phyloP scores from a whole-genome alignment of 2,797 vertebrate genomes.

The Pangasius krempfi region DNA sequence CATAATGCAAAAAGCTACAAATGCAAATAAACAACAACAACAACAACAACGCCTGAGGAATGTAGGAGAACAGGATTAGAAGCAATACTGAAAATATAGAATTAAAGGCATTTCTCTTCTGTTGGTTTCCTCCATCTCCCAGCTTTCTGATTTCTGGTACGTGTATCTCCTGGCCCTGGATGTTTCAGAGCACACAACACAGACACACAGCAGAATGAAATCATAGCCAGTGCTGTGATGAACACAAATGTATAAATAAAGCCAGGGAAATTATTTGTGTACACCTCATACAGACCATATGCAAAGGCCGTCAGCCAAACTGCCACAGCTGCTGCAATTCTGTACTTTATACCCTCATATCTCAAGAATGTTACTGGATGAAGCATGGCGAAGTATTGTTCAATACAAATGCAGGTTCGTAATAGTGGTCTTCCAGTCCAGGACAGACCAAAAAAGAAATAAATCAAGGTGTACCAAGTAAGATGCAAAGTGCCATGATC shows the following conservation, averaged over 20 bases:
- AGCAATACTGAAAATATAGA: conserved; percentile 12
- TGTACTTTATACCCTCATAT: conserved; percentile 12
- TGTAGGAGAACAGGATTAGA: conserved; percentile 35
- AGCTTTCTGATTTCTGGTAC: not conserved
- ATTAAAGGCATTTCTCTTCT: conserved; percentile 45
- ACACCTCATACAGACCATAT: not conserved
- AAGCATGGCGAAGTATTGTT: conserved; percentile 30
- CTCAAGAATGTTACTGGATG: conserved; percentile 5
- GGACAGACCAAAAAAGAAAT: not conserved
- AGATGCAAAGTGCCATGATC: not conserved
- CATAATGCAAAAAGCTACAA: too few relatives aligned
- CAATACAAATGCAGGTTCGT: conserved; percentile 31
- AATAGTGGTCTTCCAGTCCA: not conserved
- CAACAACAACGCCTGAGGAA: conserved; percentile 12
- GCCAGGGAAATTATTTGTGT: conserved; percentile 3
- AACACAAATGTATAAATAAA: conserved; percentile 2
- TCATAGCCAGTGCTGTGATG: not conserved
- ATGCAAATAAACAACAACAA: too few relatives aligned
- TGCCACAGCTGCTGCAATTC: not conserved
- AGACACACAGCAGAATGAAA: conserved; percentile 41
- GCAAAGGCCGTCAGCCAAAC: not conserved
- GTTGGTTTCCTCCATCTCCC: conserved; percentile 40
- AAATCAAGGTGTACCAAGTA: not conserved
- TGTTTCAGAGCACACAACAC: conserved; percentile 37
- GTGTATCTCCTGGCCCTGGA: conserved; percentile 21